Conservation (phyloP, 35 echinoderm and acorn worm genomes). For the Diadema setosum region DNA sequence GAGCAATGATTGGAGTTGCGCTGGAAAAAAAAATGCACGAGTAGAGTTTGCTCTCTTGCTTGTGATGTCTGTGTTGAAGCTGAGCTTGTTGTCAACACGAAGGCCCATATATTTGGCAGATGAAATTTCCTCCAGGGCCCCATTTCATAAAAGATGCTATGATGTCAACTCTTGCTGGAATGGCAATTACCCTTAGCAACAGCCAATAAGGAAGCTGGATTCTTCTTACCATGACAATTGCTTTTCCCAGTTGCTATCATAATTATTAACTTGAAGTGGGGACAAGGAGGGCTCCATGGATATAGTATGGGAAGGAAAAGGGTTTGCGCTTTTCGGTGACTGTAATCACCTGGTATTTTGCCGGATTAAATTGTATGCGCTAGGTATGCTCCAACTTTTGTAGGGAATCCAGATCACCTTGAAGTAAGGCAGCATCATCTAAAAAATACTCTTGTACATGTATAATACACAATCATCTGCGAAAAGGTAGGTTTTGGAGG, state of each 20-base stretch:
- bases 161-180: no score
- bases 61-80: slow-evolving; percentile 15
- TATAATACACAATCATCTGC: neutral
- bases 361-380: neutral
- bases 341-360: neutral
- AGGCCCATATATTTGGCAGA: slow-evolving; percentile 42
- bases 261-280: no score
- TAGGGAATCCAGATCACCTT: no score
- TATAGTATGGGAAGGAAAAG: neutral
- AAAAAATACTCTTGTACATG: no score
- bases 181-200: no score
- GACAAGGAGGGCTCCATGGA: neutral
- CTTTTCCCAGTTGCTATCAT: no score
- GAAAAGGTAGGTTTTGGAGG: neutral
- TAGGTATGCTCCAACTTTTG: neutral
- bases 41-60: slow-evolving; percentile 27
- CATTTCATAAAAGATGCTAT: no score
- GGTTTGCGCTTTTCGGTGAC: neutral
- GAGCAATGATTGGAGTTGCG: slow-evolving; percentile 12
- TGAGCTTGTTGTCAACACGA: slow-evolving; percentile 29
- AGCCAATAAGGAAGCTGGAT: no score
- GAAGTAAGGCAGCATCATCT: no score
- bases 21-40: neutral
- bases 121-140: slow-evolving; percentile 2
- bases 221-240: no score